These are phyloP conservation scores for Ariolimax columbianus DNA, from an alignment of 2,888 invertebrate genomes.

Conservation along the genomic window DNA sequence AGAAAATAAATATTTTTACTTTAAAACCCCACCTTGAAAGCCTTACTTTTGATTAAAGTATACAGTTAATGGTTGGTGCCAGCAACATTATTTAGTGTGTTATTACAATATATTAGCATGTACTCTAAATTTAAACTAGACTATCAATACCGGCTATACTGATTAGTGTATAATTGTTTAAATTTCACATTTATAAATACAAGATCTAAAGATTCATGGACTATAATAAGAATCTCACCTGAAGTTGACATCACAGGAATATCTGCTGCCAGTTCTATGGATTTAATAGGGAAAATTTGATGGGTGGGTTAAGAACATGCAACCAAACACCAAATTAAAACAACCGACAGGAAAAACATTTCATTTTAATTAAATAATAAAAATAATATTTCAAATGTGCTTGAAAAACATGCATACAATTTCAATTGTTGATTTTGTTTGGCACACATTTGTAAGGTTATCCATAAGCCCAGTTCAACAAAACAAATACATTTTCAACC, in stretches of 20 bases:
- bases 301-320: slow-evolving; percentile 2
- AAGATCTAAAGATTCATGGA: not conserved
- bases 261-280: slow-evolving; percentile 49
- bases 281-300: slow-evolving; percentile 21
- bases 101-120: too few species aligned
- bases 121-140: too few species aligned
- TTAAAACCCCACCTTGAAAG: too few species aligned
- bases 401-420: slow-evolving; percentile 15
- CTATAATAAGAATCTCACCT: slow-evolving; percentile 43
- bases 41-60: too few species aligned
- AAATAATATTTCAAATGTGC: not conserved
- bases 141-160: not conserved
- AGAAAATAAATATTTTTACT: too few species aligned
- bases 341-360: not conserved
- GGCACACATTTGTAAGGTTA: not conserved
- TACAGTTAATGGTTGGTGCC: too few species aligned
- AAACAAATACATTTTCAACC: not conserved
- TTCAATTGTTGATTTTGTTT: not conserved
- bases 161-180: not conserved
- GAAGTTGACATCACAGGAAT: slow-evolving; percentile 49
- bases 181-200: not conserved
- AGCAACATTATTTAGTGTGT: too few species aligned
- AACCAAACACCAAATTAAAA: slow-evolving; percentile 17
- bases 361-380: not conserved
- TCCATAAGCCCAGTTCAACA: not conserved